Evolutionary conservation across 2,888 invertebrate species (phyloP).

Genomic region (Lucinisca nassula): DNA sequence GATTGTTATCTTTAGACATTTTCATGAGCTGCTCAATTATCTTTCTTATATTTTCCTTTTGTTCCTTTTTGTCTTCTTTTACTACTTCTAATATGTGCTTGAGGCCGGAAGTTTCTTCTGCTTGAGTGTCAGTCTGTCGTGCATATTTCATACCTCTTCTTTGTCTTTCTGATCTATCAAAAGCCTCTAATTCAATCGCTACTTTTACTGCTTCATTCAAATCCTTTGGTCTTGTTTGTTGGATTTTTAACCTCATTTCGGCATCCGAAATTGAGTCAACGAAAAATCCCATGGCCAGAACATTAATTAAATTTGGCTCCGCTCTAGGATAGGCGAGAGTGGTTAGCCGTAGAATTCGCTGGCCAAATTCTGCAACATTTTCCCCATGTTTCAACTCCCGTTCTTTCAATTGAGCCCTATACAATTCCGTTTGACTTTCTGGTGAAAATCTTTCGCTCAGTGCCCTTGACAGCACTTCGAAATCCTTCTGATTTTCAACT

Average conservation of each 20-base stretch:
- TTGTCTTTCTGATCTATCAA: conserved; percentile 1
- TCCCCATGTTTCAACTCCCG: neutral
- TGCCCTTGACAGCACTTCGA: neutral
- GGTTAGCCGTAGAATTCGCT: neutral
- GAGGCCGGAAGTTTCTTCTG: neutral
- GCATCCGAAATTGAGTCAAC: neutral
- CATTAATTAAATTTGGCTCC: neutral
- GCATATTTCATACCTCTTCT: neutral
- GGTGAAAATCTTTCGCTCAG: neutral
- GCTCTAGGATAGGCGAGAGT: neutral
- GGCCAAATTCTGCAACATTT: neutral
- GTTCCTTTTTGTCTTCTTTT: neutral
- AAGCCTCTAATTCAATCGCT: neutral
- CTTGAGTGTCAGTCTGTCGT: neutral
- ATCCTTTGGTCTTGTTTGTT: neutral
- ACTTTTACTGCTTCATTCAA: neutral
- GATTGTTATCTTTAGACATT: neutral
- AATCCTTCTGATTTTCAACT: neutral
- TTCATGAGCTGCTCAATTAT: neutral
- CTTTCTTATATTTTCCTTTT: neutral
- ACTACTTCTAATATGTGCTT: neutral
- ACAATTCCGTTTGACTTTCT: neutral
- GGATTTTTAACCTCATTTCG: neutral
- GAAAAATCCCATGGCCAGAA: neutral
- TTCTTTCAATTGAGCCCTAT: neutral